phyloP scores from a whole-genome alignment of 2,113 vertebrate genomes.

The Mesembrinibis cayennensis region DNA sequence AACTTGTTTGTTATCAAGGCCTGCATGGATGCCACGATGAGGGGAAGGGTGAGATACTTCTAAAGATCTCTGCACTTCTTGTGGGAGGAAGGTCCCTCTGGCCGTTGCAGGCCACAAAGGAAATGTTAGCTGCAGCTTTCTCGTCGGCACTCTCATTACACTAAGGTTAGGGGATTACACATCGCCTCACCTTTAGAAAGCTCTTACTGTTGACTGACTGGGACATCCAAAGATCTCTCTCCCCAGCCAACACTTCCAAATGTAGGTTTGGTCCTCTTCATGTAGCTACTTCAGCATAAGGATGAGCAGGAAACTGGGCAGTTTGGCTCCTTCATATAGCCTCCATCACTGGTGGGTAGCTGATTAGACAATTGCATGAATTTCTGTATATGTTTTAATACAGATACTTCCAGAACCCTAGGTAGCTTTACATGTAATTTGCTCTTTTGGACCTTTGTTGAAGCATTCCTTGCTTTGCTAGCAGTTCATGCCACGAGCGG shows the following conservation, averaged over 20 bases:
- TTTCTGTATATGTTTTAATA: background rate
- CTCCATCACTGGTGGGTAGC: background rate
- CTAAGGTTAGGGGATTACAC: background rate
- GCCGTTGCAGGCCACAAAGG: background rate
- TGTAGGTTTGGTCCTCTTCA: background rate
- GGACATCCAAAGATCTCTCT: background rate
- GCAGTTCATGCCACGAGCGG: background rate
- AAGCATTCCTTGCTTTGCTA: background rate
- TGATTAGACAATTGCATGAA: rapidly evolving
- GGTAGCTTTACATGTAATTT: background rate
- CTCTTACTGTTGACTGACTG: background rate
- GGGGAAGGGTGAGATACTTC: background rate
- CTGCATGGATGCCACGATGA: background rate
- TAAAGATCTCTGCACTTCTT: background rate
- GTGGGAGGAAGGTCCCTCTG: background rate
- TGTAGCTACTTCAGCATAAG: background rate
- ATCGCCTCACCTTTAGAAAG: background rate
- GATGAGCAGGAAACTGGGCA: background rate
- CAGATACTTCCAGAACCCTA: background rate
- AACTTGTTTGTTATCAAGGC: background rate
- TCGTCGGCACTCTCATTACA: rapidly evolving
- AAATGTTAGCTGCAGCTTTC: background rate
- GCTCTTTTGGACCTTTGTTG: background rate
- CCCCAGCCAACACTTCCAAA: background rate
- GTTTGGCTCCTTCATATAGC: background rate